phyloP scores from a whole-genome alignment of 2,797 vertebrate genomes.

The Myotis vivesi region DNA sequence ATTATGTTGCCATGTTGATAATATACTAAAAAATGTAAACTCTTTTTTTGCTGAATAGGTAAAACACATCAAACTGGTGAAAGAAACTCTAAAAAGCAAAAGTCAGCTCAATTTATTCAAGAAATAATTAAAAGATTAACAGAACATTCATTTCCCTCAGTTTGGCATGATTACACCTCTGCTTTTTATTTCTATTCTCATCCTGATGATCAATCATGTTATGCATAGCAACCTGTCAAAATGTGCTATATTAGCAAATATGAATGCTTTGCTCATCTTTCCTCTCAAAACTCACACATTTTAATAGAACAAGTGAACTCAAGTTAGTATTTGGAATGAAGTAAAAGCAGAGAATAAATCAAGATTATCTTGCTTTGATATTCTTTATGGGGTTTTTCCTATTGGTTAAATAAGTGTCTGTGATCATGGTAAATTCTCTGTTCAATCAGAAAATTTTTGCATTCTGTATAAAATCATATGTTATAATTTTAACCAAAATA shows the following conservation, averaged over 20 bases:
- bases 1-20: neutral
- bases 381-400: neutral
- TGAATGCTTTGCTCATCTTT: neutral
- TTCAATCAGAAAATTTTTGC: conserved; percentile 44
- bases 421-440: conserved; percentile 53
- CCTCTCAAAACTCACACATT: neutral
- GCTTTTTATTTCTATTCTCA: conserved; percentile 54
- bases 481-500: conserved; percentile 55
- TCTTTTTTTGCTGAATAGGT: conserved; percentile 7
- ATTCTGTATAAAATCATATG: neutral
- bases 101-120: conserved; percentile 21
- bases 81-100: conserved; percentile 46
- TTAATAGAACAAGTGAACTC: conserved; percentile 20
- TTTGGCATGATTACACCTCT: conserved; percentile 20
- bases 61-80: neutral
- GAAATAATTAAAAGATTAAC: conserved; percentile 51
- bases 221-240: conserved; percentile 44
- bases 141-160: conserved; percentile 33
- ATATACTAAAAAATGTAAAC: neutral
- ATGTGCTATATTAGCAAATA: conserved; percentile 41
- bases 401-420: conserved; percentile 5
- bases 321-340: conserved; percentile 31
- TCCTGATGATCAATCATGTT: conserved; percentile 49
- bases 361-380: conserved; percentile 50
- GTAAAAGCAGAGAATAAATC: neutral